Percentiles rank a stretch among this genome's conserved stretches.
Conservation (phyloP, 2,113 vertebrate species). For the Scartelaos histophorus region DNA sequence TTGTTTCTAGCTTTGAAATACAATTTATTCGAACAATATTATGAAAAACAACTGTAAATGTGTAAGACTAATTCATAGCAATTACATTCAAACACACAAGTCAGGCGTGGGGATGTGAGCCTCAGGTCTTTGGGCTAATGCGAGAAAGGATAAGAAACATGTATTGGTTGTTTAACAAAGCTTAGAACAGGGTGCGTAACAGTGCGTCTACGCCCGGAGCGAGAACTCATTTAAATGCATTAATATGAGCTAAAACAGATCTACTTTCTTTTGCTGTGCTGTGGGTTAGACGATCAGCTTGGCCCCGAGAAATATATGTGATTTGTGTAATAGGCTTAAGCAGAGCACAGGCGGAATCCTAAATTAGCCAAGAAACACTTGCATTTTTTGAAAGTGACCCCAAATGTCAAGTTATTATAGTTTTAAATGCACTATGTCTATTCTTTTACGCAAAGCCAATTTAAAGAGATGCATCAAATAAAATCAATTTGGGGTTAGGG, state of each 20-base stretch:
- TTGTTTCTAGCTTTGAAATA: neutral
- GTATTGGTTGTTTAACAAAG: slow-evolving; percentile 67
- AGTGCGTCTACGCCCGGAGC: slow-evolving; percentile 54
- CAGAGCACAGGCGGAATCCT: slow-evolving; percentile 14
- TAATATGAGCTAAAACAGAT: slow-evolving; percentile 52
- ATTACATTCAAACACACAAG: slow-evolving; percentile 21
- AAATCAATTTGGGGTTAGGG: neutral
- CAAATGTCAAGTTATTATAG: slow-evolving; percentile 6
- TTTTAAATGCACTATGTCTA: neutral
- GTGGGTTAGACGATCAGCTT: slow-evolving; percentile 28
- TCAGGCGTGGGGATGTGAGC: slow-evolving; percentile 14
- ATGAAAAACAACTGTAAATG: neutral
- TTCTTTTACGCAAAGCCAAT: neutral
- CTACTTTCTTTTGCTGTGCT: slow-evolving; percentile 48
- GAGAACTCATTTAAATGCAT: slow-evolving; percentile 54
- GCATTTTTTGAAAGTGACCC: neutral
- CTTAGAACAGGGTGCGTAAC: slow-evolving; percentile 48
- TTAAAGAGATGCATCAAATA: neutral
- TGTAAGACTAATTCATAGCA: neutral
- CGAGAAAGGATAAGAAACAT: slow-evolving; percentile 63
- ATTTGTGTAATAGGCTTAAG: slow-evolving; percentile 40
- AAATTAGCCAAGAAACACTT: slow-evolving; percentile 10
- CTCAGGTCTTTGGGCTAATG: slow-evolving; percentile 52
- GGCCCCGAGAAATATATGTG: slow-evolving; percentile 43
- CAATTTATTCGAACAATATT: neutral